These are phyloP conservation scores for Teleiodes luculella DNA, from an alignment of 2,888 invertebrate species.

Conservation along the genomic window DNA sequence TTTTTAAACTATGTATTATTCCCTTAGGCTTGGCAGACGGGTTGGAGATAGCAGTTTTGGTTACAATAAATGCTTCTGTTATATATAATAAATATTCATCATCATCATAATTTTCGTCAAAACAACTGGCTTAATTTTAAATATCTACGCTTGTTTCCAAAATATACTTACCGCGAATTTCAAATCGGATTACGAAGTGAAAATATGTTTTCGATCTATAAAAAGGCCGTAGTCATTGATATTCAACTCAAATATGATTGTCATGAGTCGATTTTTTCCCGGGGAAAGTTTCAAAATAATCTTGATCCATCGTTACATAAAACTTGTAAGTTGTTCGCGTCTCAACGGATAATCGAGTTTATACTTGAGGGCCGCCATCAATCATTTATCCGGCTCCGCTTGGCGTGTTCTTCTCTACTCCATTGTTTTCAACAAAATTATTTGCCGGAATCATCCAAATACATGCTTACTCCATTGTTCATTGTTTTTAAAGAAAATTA, in stretches of 20 bases:
- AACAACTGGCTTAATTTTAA: too few relatives aligned
- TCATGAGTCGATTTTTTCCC: conserved; percentile 70
- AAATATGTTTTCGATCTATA: conserved; percentile 12
- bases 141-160: too few relatives aligned
- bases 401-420: neutral
- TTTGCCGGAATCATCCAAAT: too few relatives aligned
- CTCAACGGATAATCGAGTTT: conserved; percentile 78
- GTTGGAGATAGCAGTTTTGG: too few relatives aligned
- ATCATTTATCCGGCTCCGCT: conserved; percentile 71
- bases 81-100: too few relatives aligned
- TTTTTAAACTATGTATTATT: too few relatives aligned
- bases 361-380: conserved; percentile 76
- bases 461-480: too few relatives aligned
- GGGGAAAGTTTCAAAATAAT: conserved; percentile 69
- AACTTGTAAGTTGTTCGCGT: conserved; percentile 78
- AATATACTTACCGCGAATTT: neutral
- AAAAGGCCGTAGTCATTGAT: conserved; percentile 47
- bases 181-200: neutral
- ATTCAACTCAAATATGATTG: conserved; percentile 74
- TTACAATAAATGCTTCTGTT: too few relatives aligned
- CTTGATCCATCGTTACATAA: conserved; percentile 78
- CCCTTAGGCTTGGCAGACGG: too few relatives aligned
- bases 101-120: too few relatives aligned
- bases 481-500: too few relatives aligned
- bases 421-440: too few relatives aligned